A percentile compares a stretch with the other conserved stretches of the same genome.
These are phyloP conservation scores for Terebella lapidaria DNA, from an alignment of 2,888 invertebrate species.

Conservation along the genomic window DNA sequence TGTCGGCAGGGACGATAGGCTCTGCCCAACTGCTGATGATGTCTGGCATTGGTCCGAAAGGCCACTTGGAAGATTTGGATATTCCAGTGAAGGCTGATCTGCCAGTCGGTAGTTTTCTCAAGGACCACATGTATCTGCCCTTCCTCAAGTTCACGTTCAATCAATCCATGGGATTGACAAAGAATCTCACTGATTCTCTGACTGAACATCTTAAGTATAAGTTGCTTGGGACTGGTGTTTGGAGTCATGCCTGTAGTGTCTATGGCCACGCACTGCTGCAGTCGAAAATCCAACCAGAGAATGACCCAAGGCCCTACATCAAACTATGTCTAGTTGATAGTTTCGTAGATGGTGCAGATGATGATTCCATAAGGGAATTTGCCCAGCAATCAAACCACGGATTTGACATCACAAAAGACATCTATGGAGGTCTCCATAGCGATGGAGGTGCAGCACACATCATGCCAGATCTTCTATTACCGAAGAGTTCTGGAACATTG, in stretches of 20 bases:
- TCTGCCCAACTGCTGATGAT: constrained; percentile 49
- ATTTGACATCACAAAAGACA: background rate
- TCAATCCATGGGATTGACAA: background rate
- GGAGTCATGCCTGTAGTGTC: background rate
- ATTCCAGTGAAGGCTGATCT: constrained; percentile 39
- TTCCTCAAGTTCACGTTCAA: background rate
- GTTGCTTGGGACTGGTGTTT: background rate
- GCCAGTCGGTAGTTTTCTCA: constrained; percentile 43
- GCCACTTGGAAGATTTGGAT: constrained; percentile 41
- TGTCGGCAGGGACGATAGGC: constrained; percentile 49
- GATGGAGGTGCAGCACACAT: constrained; percentile 8
- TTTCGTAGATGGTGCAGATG: background rate
- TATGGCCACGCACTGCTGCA: background rate
- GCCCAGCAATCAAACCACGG: background rate
- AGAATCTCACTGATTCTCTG: background rate
- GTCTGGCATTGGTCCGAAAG: constrained; percentile 50
- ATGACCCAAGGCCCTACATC: background rate
- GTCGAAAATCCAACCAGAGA: background rate
- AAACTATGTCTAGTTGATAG: background rate
- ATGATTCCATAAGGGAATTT: background rate
- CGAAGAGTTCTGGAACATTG: constrained; percentile 73
- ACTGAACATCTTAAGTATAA: background rate
- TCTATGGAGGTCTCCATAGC: background rate
- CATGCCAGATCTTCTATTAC: constrained; percentile 66
- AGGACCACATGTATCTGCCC: constrained; percentile 34